Base-by-base conservation (phyloP, 2,888 invertebrate species). In the Celastrina argiolus region DNA sequence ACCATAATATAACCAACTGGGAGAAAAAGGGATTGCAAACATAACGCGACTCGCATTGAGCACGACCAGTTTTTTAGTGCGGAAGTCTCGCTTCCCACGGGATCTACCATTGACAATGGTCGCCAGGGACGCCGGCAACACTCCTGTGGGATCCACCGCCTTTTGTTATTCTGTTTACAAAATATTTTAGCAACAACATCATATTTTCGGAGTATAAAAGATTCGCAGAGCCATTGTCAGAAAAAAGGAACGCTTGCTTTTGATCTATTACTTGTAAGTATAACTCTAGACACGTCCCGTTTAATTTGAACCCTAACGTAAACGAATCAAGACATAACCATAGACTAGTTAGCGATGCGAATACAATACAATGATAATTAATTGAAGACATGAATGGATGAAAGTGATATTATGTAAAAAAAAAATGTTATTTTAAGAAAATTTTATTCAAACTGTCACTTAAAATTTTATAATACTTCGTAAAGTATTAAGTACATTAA, bases 41-140 rank as follows among this genome's bases (percentile, higher is more conserved):
- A 65, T 14, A 28, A 56, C 31, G 56, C 56, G 56, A 22, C 56
- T 65, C 36, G 56, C 56, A 65, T 56, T 31, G 51, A 65, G 64
- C 56, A 16, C 56, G 42, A 66, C 58, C 39, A 65, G n/a, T 65
- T 66, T 66, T 36, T 59, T 31, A 66, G 16, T 42, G 66, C 66
- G 59, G 66, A 61, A 66, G 59, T 66, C 7, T 65, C 16, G 39
- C 16, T 66, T 66, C 59, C 31, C 66, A 66, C 59, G 66, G 66
- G 66, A 59, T 22, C 18, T 6, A n/a, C 66, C 22, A 65, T 65
- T 65, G 66, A 59, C 66, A 61, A 66, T 58, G 59, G n/a, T 45
- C 66, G 42, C 18, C 65, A 45, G 14, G 59, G 34, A 56, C 56
- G 56, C 65, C 34, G 39, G 42, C 14, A 59, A 59, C 59, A 45